A percentile compares a stretch with the other conserved stretches of the same genome.
Evolutionary conservation across 2,888 invertebrate genomes (phyloP).

Genomic region (Melanargia galathea): DNA sequence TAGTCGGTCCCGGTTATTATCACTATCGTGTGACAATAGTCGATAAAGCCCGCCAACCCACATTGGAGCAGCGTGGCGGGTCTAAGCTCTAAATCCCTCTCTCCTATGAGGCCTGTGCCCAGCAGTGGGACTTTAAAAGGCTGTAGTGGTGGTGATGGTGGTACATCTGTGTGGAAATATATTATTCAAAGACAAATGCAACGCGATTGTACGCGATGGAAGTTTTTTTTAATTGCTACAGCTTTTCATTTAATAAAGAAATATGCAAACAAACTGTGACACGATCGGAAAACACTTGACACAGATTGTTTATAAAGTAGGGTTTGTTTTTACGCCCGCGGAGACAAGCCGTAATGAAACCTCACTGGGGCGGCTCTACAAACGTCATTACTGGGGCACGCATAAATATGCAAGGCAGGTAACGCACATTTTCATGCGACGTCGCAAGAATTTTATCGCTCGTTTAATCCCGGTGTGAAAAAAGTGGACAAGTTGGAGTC

Average conservation of each 20-base stretch:
- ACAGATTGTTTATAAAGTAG: constrained; percentile 71
- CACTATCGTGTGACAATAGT: no score
- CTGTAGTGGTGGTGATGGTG: no score
- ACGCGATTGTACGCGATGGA: constrained; percentile 37
- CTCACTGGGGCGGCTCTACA: constrained; percentile 67
- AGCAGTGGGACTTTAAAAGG: no score
- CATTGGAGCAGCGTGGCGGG: no score
- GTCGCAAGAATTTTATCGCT: constrained; percentile 82
- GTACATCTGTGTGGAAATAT: no score
- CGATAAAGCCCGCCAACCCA: no score
- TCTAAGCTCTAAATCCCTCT: no score
- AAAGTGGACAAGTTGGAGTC: constrained; percentile 47
- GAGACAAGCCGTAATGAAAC: constrained; percentile 74
- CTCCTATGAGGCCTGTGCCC: no score
- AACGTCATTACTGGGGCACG: constrained; percentile 79
- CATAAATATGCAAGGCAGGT: constrained; percentile 83
- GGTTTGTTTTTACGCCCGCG: constrained; percentile 61
- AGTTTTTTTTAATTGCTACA: constrained; percentile 62
- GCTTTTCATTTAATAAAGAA: constrained; percentile 56
- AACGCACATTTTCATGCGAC: constrained; percentile 82
- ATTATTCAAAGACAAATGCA: constrained; percentile 5
- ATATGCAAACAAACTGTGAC: constrained; percentile 65
- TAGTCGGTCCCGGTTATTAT: no score
- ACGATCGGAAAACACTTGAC: constrained; percentile 70
- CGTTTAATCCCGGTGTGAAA: constrained; percentile 80